Base-by-base conservation (phyloP, 2,888 invertebrate genomes). In the Cyclophora albipunctata region DNA sequence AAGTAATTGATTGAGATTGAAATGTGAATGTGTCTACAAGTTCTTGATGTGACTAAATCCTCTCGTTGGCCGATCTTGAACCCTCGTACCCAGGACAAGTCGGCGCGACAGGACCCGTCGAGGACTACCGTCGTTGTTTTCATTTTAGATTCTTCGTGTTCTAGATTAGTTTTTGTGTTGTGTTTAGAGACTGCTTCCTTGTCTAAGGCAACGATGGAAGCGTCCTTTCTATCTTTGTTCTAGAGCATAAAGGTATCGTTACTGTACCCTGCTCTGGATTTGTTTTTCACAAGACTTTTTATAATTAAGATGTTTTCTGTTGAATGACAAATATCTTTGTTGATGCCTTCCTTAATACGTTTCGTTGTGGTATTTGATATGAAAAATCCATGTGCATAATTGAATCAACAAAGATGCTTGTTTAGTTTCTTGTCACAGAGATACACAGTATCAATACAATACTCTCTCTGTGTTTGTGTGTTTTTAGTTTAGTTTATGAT, bases 1-100 rank as follows among this genome's bases (percentile, higher is more conserved):
- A 37, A 57, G 49, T 43, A 49, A 52, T 53, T 46, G 1, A 42
- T 37, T 20, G 4, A 54, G 51, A 47, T 59, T 61, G 57, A 63
- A 49, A 59, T 20, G 58, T 35, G 60, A 73, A 72, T 74, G 75
- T 77, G 78, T 75, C 75, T 75, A 73, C 66, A 50, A 48, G 51
- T 57, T 58, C 58, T 55, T 59, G 60, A 68, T 71, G 69, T 75
- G 63, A 72, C 73, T 77, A 73, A 77, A 67, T 58, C 64, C 60
- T 56, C 62, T 65, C 62, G 58, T 60, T 52, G 62, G 58, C 81
- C 81, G 84, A 57, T 71, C 85, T 87, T 88, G 85, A 85, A 83
- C 67, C 84, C 83, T 77, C 61, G 47, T 75, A 80, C 78, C 68
- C 59, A 78, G 81, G 83, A 80, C 84, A 85, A 87, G 86, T 75